These are phyloP conservation scores for Wasmannia auropunctata DNA, from an alignment of 1,140 invertebrate species.

Conservation along the genomic window DNA sequence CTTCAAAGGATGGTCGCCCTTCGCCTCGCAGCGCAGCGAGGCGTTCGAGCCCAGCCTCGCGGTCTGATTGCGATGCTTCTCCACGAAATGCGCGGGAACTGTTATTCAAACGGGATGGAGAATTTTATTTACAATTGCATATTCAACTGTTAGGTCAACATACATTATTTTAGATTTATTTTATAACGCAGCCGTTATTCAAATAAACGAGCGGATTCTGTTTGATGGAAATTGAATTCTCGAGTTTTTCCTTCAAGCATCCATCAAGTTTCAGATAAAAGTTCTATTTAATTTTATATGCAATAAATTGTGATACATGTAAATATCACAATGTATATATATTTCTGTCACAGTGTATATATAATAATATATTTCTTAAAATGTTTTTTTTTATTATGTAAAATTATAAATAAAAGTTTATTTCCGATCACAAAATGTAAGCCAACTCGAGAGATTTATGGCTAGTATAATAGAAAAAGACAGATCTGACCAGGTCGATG, in stretches of 20 bases:
- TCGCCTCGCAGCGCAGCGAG: constrained; percentile 93
- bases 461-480: background rate
- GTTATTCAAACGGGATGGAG: constrained; percentile 10
- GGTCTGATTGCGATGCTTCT: constrained; percentile 88
- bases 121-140: background rate
- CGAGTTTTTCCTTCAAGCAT: background rate
- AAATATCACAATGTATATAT: too few species aligned
- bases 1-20: constrained; percentile 95
- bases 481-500: background rate
- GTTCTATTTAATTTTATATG: background rate
- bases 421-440: background rate
- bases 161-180: background rate
- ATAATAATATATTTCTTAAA: too few species aligned
- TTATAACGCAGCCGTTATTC: background rate
- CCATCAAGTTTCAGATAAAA: background rate
- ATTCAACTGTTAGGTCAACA: background rate
- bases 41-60: constrained; percentile 89
- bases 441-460: background rate
- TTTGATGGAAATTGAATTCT: background rate
- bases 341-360: too few species aligned
- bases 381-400: background rate
- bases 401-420: background rate
- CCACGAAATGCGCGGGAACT: constrained; percentile 93
- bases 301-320: background rate
- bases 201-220: background rate